These are phyloP conservation scores for Miopithecus talapoin DNA, from an alignment of 2,797 vertebrate genomes.

Conservation along the genomic window DNA sequence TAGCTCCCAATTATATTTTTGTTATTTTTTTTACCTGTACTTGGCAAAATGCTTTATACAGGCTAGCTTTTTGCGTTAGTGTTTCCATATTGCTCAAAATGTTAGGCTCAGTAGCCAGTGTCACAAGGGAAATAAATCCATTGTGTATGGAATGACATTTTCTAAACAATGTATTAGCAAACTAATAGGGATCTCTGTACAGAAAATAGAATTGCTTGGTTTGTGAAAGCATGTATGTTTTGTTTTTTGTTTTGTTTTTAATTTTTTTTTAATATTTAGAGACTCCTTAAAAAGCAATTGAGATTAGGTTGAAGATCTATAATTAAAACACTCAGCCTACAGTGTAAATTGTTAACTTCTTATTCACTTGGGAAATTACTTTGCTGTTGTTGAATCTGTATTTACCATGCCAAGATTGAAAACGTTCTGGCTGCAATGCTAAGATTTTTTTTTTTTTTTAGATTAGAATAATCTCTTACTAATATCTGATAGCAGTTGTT, in stretches of 20 bases:
- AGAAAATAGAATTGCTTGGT: slow-evolving; percentile 71
- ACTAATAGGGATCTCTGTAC: slow-evolving; percentile 79
- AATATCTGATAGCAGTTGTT: background rate
- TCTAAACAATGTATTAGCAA: slow-evolving; percentile 83
- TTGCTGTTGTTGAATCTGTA: background rate
- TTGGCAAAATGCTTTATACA: background rate
- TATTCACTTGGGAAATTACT: slow-evolving; percentile 61
- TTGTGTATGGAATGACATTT: slow-evolving; percentile 83
- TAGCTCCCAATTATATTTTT: background rate
- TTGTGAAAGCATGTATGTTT: background rate
- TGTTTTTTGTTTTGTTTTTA: background rate
- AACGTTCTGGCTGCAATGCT: background rate
- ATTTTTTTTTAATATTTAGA: slow-evolving; percentile 64
- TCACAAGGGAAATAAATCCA: slow-evolving; percentile 85
- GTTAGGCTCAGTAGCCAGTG: slow-evolving; percentile 70
- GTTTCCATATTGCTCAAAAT: slow-evolving; percentile 70
- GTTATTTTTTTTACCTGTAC: background rate
- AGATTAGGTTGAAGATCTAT: slow-evolving; percentile 38
- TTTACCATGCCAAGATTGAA: slow-evolving; percentile 1
- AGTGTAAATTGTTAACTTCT: background rate
- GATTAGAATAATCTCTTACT: background rate
- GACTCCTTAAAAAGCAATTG: slow-evolving; percentile 62
- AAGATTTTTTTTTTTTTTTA: background rate
- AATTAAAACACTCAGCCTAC: slow-evolving; percentile 15
- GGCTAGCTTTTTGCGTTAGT: background rate